phyloP scores from a whole-genome alignment of 2,113 vertebrate species.

The Budorcas taxicolor region DNA sequence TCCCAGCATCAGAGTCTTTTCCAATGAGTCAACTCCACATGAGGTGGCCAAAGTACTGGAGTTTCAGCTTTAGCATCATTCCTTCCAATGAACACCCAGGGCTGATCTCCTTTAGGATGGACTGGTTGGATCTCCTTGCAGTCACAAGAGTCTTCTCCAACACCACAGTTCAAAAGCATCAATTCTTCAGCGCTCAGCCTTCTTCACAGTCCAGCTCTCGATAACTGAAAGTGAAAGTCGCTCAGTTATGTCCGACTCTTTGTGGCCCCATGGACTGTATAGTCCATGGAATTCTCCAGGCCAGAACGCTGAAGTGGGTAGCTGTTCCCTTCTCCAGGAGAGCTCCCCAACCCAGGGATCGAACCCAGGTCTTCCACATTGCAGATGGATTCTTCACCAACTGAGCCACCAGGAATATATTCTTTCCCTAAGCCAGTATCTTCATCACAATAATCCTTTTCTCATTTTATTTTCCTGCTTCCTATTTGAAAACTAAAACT shows the following conservation, averaged over 20 bases:
- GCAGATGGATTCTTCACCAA: neutral
- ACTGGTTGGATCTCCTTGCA: too few relatives aligned
- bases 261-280: neutral
- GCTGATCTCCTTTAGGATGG: too few relatives aligned
- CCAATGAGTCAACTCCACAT: too few relatives aligned
- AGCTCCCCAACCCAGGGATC: neutral
- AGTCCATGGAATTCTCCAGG: neutral
- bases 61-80: too few relatives aligned
- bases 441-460: neutral
- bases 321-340: neutral
- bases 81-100: too few relatives aligned
- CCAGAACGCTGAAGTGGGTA: neutral
- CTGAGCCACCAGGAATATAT: neutral
- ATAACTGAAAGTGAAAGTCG: neutral
- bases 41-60: too few relatives aligned
- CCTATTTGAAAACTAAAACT: neutral
- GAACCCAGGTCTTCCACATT: neutral
- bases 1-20: too few relatives aligned
- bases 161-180: too few relatives aligned
- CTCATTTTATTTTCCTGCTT: neutral
- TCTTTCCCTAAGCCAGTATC: neutral
- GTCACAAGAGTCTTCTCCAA: too few relatives aligned
- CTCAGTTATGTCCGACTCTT: neutral
- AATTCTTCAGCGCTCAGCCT: accelerated
- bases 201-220: too few relatives aligned